Evolutionary conservation across 2,888 invertebrate genomes (phyloP).

Genomic region (Nephrocerus scutellatus): DNA sequence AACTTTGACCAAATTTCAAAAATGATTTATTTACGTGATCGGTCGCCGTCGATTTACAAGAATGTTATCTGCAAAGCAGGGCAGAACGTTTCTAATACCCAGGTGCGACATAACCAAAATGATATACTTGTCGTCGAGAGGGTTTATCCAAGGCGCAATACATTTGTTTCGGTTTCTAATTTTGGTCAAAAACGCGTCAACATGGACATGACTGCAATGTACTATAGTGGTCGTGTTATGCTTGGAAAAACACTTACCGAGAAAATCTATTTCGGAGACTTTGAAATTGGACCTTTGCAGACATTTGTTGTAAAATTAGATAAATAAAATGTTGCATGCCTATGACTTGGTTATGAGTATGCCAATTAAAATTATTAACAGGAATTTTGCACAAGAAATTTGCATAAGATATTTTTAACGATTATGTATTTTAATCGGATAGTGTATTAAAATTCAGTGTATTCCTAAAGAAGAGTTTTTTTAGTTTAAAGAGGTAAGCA

Average conservation of each 20-base stretch:
- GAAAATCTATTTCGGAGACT: constrained; percentile 47
- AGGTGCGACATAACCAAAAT: constrained; percentile 57
- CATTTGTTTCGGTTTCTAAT: constrained; percentile 70
- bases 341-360: neutral
- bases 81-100: constrained; percentile 58
- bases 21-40: constrained; percentile 55
- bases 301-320: constrained; percentile 58
- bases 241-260: constrained; percentile 26
- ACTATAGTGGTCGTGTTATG: constrained; percentile 60
- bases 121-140: constrained; percentile 67
- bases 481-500: too few species aligned
- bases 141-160: constrained; percentile 70
- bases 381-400: too few species aligned
- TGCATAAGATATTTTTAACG: too few species aligned
- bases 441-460: too few species aligned
- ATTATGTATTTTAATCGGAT: too few species aligned
- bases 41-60: constrained; percentile 67
- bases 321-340: constrained; percentile 44
- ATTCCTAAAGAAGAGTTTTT: too few species aligned
- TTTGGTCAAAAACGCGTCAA: constrained; percentile 55
- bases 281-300: constrained; percentile 53
- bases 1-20: constrained; percentile 53
- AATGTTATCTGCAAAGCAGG: constrained; percentile 63
- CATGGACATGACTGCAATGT: constrained; percentile 66
- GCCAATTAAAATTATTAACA: neutral